These are phyloP conservation scores for Craniophora ligustri DNA, from an alignment of 2,888 invertebrate genomes.

Conservation along the genomic window DNA sequence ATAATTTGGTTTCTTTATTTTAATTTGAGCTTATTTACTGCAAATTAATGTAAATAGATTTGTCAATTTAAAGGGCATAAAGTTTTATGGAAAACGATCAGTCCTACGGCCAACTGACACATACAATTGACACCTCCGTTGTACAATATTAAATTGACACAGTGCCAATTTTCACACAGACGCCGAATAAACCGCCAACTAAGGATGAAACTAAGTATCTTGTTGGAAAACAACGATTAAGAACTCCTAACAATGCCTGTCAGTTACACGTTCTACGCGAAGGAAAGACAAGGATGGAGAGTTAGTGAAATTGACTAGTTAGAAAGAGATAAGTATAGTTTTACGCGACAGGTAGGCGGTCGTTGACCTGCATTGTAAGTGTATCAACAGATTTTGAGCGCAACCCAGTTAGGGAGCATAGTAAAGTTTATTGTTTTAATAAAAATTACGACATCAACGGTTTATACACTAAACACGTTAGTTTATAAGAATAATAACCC, in stretches of 20 bases:
- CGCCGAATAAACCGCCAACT: slow-evolving; percentile 44
- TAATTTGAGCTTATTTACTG: too few relatives aligned
- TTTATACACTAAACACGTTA: slow-evolving; percentile 43
- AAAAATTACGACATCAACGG: slow-evolving; percentile 29
- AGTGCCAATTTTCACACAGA: slow-evolving; percentile 43
- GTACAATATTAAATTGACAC: slow-evolving; percentile 41
- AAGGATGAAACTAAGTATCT: slow-evolving; percentile 54
- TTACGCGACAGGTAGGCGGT: slow-evolving; percentile 67
- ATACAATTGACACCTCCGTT: slow-evolving; percentile 21
- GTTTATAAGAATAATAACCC: slow-evolving; percentile 24
- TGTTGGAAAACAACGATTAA: slow-evolving; percentile 63
- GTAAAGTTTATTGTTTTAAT: slow-evolving; percentile 49
- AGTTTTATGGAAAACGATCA: slow-evolving; percentile 20
- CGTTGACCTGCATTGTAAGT: slow-evolving; percentile 56
- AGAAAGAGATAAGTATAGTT: slow-evolving; percentile 48
- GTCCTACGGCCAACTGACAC: slow-evolving; percentile 15
- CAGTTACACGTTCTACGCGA: slow-evolving; percentile 54
- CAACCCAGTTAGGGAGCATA: slow-evolving; percentile 33
- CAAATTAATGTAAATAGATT: too few relatives aligned
- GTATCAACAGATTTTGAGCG: slow-evolving; percentile 45
- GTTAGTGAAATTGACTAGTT: slow-evolving; percentile 27
- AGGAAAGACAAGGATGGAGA: slow-evolving; percentile 52
- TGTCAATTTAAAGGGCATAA: too few relatives aligned
- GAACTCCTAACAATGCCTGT: slow-evolving; percentile 61
- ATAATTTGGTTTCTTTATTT: too few relatives aligned